phyloP scores from a whole-genome alignment of 2,797 vertebrate genomes.

The Cyclura pinguis region DNA sequence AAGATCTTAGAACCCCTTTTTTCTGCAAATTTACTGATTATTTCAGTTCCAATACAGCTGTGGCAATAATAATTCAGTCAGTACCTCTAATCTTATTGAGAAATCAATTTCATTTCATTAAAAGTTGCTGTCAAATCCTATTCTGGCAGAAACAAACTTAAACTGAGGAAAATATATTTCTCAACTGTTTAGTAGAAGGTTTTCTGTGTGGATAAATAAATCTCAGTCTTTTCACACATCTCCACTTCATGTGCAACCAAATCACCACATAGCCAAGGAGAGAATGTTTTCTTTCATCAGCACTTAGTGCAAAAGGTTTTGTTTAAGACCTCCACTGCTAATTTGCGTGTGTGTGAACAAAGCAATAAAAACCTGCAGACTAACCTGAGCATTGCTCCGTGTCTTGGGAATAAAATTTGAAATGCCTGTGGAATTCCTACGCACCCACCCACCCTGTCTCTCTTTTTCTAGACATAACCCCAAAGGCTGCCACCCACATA shows the following conservation, averaged over 20 bases:
- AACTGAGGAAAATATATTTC: constrained; percentile 22
- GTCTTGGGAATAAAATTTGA: constrained; percentile 58
- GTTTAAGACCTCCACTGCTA: constrained; percentile 38
- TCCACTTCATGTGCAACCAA: constrained; percentile 50
- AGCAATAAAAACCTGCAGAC: constrained; percentile 62
- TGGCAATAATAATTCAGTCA: constrained; percentile 11
- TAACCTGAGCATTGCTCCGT: constrained; percentile 53
- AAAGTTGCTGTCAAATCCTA: background rate
- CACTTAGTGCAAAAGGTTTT: constrained; percentile 48
- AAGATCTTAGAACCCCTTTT: background rate
- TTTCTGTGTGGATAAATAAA: constrained; percentile 32
- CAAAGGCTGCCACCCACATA: constrained; percentile 30
- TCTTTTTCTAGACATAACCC: background rate
- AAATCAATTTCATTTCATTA: constrained; percentile 5
- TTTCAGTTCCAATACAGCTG: background rate
- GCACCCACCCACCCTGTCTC: constrained; percentile 3
- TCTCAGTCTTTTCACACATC: constrained; percentile 19
- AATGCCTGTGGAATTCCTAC: constrained; percentile 51
- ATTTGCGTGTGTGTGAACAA: constrained; percentile 56
- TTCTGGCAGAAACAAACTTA: constrained; percentile 35
- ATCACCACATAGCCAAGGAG: constrained; percentile 36
- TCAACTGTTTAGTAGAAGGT: constrained; percentile 20
- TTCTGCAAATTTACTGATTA: background rate
- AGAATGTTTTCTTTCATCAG: constrained; percentile 46
- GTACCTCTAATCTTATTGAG: background rate